phyloP scores from a whole-genome alignment of 2,113 vertebrate species.

The Mus pahari region DNA sequence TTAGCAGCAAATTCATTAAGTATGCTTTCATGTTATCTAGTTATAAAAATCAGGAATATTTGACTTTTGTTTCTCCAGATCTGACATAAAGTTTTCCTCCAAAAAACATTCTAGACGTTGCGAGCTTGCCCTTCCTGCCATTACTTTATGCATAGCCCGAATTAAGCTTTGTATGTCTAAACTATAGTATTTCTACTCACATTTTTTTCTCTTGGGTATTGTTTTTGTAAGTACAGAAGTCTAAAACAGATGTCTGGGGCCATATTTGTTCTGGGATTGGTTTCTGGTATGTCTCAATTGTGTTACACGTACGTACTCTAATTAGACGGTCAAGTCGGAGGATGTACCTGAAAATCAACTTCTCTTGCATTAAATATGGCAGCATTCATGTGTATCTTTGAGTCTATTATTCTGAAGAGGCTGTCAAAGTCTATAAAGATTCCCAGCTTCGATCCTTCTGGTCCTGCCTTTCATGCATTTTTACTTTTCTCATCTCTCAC shows the following conservation, averaged over 20 bases:
- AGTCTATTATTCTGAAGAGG: not conserved
- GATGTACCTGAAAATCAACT: not conserved
- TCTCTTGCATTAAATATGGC: not conserved
- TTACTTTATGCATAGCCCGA: not conserved
- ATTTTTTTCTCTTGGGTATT: not conserved
- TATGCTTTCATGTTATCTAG: not conserved
- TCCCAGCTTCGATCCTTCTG: not conserved
- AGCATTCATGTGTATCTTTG: not conserved
- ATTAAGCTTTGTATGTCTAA: not conserved
- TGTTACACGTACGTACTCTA: not conserved
- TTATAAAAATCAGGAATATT: not conserved
- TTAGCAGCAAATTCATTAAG: not conserved
- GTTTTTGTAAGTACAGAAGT: not conserved
- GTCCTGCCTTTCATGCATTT: not conserved
- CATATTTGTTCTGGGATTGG: rapidly evolving
- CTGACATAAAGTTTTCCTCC: not conserved
- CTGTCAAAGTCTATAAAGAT: not conserved
- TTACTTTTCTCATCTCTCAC: not conserved
- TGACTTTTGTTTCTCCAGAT: not conserved
- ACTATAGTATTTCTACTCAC: not conserved
- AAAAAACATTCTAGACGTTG: not conserved
- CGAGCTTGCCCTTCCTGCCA: not conserved
- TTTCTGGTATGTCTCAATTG: not conserved
- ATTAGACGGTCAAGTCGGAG: not conserved
- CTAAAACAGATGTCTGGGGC: not conserved